A percentile compares a stretch with the other conserved stretches of the same genome.
phyloP scores from a whole-genome alignment of 92 coral and sea anemone genomes.

The Porites divaricata region DNA sequence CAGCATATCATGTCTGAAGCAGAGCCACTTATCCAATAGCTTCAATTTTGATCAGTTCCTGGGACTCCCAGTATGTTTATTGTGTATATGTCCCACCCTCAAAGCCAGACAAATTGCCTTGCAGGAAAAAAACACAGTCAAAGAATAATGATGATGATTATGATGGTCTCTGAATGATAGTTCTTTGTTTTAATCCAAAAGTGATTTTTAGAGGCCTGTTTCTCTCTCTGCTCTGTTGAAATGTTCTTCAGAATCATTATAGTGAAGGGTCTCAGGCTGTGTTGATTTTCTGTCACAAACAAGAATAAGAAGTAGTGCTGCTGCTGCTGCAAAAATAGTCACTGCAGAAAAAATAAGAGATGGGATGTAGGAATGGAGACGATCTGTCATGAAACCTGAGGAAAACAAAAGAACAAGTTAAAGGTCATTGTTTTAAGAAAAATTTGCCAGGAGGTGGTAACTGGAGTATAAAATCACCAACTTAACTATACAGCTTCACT shows the following conservation, averaged over 20 bases:
- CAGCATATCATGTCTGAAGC: no score
- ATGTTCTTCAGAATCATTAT: background rate
- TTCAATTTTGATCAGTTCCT: no score
- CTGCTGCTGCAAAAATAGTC: background rate
- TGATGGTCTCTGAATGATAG: background rate
- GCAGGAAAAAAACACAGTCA: no score
- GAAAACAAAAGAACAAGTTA: background rate
- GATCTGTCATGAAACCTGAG: slow-evolving; percentile 41
- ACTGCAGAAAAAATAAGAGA: slow-evolving; percentile 35
- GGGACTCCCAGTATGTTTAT: no score
- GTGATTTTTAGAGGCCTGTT: background rate
- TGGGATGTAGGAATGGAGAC: slow-evolving; percentile 28
- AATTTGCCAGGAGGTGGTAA: background rate
- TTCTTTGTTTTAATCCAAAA: background rate
- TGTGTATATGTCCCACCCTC: no score
- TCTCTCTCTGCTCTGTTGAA: background rate
- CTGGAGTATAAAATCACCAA: no score
- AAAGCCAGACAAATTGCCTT: no score
- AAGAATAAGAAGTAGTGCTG: slow-evolving; percentile 18
- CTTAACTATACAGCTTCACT: no score
- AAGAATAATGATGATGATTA: no score
- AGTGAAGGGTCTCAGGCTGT: background rate
- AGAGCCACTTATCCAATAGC: no score
- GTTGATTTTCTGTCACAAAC: slow-evolving; percentile 1
- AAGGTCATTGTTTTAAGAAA: background rate